Percentiles rank a stretch among this genome's conserved stretches.
Conservation (phyloP, 2,888 invertebrate species). For the Acleris emargana region DNA sequence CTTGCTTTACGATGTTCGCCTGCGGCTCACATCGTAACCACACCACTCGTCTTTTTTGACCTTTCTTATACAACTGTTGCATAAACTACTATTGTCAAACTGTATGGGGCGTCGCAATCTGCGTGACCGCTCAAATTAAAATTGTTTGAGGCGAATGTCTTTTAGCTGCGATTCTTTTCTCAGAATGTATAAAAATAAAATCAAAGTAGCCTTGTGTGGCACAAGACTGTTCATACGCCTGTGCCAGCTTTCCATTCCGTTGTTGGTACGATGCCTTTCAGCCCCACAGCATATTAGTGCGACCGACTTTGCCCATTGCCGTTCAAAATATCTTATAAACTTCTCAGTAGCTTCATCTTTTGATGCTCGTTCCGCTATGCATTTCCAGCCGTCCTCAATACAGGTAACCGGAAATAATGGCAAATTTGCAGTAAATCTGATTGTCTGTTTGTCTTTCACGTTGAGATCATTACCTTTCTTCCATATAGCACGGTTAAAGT, state of each 20-base stretch:
- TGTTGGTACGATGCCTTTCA: slow-evolving; percentile 16
- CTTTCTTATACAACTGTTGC: too few relatives aligned
- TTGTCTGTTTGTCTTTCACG: not conserved
- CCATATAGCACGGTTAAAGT: too few relatives aligned
- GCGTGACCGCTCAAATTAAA: slow-evolving; percentile 14
- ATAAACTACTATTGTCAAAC: too few relatives aligned
- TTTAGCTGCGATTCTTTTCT: slow-evolving; percentile 14
- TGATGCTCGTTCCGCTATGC: not conserved
- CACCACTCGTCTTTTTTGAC: too few relatives aligned
- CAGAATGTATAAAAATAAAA: slow-evolving; percentile 13
- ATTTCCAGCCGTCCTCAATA: not conserved
- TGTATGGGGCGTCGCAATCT: slow-evolving; percentile 18
- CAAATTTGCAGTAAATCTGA: not conserved
- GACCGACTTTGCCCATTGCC: slow-evolving; percentile 5
- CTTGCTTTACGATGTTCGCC: too few relatives aligned
- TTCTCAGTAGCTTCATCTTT: slow-evolving; percentile 10
- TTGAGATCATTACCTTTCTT: too few relatives aligned
- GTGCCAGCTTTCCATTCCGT: slow-evolving; percentile 13
- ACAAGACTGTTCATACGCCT: slow-evolving; percentile 5
- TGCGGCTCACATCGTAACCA: too few relatives aligned
- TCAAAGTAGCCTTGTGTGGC: slow-evolving; percentile 13
- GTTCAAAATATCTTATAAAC: slow-evolving; percentile 16
- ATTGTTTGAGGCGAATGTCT: not conserved
- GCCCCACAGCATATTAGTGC: slow-evolving; percentile 15
- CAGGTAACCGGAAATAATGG: not conserved